Evolutionary conservation across 92 coral and sea anemone genomes (phyloP), one percentile per base, ranked within the genome.

Genomic region (Epizoanthus stellaris): DNA sequence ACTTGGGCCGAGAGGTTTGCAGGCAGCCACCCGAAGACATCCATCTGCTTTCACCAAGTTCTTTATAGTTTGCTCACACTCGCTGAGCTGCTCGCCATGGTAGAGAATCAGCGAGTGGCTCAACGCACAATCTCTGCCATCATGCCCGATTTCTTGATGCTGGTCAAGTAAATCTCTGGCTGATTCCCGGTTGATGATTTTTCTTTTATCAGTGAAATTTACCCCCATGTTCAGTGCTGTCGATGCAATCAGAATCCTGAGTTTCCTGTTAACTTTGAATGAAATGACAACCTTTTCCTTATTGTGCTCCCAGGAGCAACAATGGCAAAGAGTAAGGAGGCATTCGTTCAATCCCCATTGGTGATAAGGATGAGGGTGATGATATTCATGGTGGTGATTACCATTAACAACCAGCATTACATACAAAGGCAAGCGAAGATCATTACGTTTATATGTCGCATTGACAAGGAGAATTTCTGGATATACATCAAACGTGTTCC

Each of bases 221-320:
- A 88, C 85, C 12, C 91, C 91, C 91, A 84, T 88, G 54, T 87
- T 89, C 11, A 89, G 38, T 3, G 89, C 92, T 12, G 83, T 68
- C 15, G 92, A 56, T 13, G 92, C 89, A 30, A 85, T 68, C 15
- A 89, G 58, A 42, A 89, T 30, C 60, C 86, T 80, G 45, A 42
- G 6, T 42, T 42, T 42, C 45, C 45, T 6, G 45, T 42, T 42
- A 42, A 3, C 45, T 42, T 42, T 42, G 45, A 42, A 42, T 3
- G 45, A 42, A 42, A 3, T 42, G 45, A 42, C 6, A 42, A 42
- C 45, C 45, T 42, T 42, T 42, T 42, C 45, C 45, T 42, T 42
- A 42, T 42, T 42, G 0, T 42, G 45, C 45, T 42, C 45, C 45
- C 45, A 42, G 45, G 45, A 42, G 45, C 45, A 42, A 42, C 4